A percentile compares a stretch with the other conserved stretches of the same genome.
Conservation (phyloP, 2,797 vertebrate genomes). For the Remorina albescens region DNA sequence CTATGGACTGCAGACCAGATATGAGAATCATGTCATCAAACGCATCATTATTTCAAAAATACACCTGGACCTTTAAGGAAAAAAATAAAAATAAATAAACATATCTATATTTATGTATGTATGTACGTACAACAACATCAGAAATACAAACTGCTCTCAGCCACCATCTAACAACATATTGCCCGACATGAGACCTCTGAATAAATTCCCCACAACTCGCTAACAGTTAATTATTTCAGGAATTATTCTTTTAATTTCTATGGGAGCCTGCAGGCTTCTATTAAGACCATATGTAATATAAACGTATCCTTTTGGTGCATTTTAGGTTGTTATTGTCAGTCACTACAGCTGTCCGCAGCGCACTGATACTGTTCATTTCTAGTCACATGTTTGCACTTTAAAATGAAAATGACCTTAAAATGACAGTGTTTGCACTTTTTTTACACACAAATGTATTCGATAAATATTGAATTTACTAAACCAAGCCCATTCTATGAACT, state of each 20-base stretch:
- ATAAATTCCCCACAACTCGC: neutral
- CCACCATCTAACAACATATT: too few relatives aligned
- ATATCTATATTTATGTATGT: too few relatives aligned
- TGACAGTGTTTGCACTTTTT: neutral
- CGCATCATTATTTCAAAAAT: neutral
- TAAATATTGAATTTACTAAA: neutral
- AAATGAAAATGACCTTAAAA: neutral
- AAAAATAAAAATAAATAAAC: too few relatives aligned
- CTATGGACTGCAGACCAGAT: neutral
- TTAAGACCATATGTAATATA: neutral
- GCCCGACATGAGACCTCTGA: too few relatives aligned
- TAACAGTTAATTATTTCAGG: neutral
- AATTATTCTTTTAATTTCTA: neutral
- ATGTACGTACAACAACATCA: too few relatives aligned
- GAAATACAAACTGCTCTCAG: too few relatives aligned
- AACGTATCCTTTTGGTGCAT: neutral
- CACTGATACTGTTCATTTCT: rapidly evolving
- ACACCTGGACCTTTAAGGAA: neutral
- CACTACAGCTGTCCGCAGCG: neutral
- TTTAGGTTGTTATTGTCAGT: neutral
- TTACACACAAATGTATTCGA: neutral
- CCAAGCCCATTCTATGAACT: neutral
- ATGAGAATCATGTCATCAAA: neutral
- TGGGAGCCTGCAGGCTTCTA: neutral
- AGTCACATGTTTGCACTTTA: neutral